phyloP scores from a whole-genome alignment of 2,797 vertebrate genomes.

The Sylvilagus floridanus region DNA sequence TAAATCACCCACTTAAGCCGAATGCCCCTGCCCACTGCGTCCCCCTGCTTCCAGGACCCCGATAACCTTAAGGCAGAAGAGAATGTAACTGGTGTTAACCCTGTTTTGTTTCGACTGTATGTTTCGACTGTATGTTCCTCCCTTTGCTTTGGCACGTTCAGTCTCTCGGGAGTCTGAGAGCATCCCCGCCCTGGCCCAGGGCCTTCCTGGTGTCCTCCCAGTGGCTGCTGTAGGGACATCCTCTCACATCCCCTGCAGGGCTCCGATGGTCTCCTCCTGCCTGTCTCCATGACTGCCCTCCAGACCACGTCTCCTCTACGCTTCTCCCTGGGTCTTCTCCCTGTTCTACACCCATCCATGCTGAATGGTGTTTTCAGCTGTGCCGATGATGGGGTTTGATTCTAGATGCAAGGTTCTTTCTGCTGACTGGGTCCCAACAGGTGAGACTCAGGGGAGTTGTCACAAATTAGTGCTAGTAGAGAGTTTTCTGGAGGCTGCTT shows the following conservation, averaged over 20 bases:
- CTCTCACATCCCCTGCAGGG: background rate
- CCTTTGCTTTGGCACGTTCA: background rate
- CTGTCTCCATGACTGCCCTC: background rate
- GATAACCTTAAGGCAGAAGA: background rate
- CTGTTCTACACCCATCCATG: background rate
- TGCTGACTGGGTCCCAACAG: background rate
- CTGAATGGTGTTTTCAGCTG: background rate
- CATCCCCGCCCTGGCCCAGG: background rate
- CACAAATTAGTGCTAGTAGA: background rate
- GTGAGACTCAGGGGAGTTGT: background rate
- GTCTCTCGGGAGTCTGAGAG: background rate
- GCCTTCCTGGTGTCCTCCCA: background rate
- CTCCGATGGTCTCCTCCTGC: background rate
- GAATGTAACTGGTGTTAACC: background rate
- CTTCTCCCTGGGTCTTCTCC: background rate
- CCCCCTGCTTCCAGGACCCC: background rate
- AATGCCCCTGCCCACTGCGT: background rate
- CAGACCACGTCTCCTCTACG: background rate
- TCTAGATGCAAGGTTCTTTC: background rate
- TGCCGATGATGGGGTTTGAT: background rate
- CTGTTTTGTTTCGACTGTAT: background rate
- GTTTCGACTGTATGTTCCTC: background rate
- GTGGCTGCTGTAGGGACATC: background rate
- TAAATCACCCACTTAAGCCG: too few relatives aligned
- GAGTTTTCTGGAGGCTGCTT: background rate